Percentiles rank a stretch among this genome's conserved stretches.
These are phyloP conservation scores for Lithophane leautieri DNA, from an alignment of 2,888 invertebrate genomes.

Conservation along the genomic window DNA sequence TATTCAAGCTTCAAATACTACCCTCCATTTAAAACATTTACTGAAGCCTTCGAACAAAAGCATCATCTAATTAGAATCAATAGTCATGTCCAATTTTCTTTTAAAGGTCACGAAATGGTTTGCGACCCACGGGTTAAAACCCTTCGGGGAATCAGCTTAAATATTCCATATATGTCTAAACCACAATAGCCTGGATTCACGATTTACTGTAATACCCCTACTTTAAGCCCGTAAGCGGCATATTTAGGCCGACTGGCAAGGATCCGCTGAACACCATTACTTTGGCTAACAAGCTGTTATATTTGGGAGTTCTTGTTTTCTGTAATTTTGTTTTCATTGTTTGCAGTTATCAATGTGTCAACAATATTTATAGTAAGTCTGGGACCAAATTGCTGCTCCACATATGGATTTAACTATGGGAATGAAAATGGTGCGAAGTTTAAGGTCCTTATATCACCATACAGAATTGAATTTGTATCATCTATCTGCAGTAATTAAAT, in stretches of 20 bases:
- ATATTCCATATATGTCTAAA: constrained; percentile 81
- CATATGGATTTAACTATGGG: constrained; percentile 36
- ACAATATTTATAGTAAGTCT: constrained; percentile 33
- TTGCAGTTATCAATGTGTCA: constrained; percentile 48
- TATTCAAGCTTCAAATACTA: constrained; percentile 39
- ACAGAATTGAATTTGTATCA: neutral
- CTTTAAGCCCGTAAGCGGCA: constrained; percentile 75
- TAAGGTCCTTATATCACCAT: constrained; percentile 1
- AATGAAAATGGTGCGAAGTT: constrained; percentile 6
- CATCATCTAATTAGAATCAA: constrained; percentile 76
- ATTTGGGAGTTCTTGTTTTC: constrained; percentile 52
- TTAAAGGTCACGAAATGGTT: constrained; percentile 75
- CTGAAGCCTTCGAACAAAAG: constrained; percentile 63
- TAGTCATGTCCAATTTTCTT: constrained; percentile 78
- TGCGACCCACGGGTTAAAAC: constrained; percentile 75
- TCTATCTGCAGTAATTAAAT: constrained; percentile 8
- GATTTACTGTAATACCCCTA: constrained; percentile 80
- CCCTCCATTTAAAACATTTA: constrained; percentile 53
- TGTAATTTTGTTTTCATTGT: constrained; percentile 58
- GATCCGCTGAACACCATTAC: constrained; percentile 59
- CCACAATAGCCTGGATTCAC: constrained; percentile 81
- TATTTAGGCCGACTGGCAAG: constrained; percentile 64
- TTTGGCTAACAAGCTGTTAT: constrained; percentile 64
- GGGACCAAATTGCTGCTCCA: constrained; percentile 19
- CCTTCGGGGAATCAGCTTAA: constrained; percentile 72